These are phyloP conservation scores for Zingel zingel DNA, from an alignment of 2,113 vertebrate species.

Conservation along the genomic window DNA sequence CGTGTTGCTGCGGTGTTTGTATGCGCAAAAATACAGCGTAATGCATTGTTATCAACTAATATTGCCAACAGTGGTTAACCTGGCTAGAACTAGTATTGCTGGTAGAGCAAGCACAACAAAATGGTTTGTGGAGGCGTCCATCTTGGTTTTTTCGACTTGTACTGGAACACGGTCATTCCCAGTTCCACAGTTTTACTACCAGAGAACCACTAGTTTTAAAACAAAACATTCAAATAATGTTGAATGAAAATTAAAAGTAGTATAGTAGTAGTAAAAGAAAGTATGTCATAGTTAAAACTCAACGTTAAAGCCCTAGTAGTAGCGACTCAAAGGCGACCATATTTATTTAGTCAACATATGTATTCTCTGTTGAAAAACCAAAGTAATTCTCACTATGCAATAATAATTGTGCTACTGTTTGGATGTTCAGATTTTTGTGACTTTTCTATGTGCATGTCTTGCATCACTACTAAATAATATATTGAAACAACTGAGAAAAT, in stretches of 20 bases:
- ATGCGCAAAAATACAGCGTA: too few species aligned
- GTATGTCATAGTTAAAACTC: neutral
- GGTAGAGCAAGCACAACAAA: too few species aligned
- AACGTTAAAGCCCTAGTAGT: neutral
- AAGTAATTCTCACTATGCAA: neutral
- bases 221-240: neutral
- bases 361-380: neutral
- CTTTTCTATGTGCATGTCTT: neutral
- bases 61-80: too few species aligned
- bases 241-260: neutral
- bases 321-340: neutral
- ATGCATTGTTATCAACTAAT: too few species aligned
- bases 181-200: too few species aligned
- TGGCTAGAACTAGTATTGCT: too few species aligned
- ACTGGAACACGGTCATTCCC: too few species aligned
- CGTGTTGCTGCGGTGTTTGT: too few species aligned
- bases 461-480: neutral
- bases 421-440: neutral
- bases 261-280: too few species aligned
- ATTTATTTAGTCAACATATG: neutral
- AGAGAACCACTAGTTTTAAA: constrained; percentile 3
- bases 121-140: too few species aligned
- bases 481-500: neutral
- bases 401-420: neutral
- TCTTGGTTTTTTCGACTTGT: too few species aligned